Conservation (phyloP, 2,888 invertebrate genomes). For the Amitus sp. region DNA sequence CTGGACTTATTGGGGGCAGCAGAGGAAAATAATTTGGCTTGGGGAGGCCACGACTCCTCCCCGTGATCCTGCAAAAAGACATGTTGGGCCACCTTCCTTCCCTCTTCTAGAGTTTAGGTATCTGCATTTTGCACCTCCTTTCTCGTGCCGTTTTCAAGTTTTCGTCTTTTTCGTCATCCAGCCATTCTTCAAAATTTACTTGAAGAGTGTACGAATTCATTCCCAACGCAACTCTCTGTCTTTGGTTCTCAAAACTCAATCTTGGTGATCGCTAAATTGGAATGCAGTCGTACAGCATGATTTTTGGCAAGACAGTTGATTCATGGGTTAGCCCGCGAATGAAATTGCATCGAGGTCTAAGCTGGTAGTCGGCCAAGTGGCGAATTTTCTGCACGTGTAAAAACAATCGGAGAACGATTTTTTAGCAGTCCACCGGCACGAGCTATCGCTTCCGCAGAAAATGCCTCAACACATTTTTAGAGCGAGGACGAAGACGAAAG, state of each 20-base stretch:
- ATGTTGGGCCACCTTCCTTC: constrained; percentile 57
- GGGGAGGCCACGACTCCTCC: constrained; percentile 81
- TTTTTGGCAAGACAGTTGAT: too few relatives aligned
- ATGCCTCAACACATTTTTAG: background rate
- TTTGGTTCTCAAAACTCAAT: too few relatives aligned
- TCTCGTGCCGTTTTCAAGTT: too few relatives aligned
- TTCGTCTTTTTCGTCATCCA: too few relatives aligned
- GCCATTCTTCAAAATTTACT: background rate
- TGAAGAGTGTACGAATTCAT: background rate
- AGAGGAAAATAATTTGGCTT: constrained; percentile 86
- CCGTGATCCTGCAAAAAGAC: constrained; percentile 85
- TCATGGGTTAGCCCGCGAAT: too few relatives aligned
- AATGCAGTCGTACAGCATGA: too few relatives aligned
- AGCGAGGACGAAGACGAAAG: too few relatives aligned
- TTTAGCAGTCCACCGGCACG: constrained; percentile 16
- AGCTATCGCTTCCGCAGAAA: background rate
- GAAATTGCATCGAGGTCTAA: constrained; percentile 13
- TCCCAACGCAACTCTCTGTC: too few relatives aligned
- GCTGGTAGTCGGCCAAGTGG: constrained; percentile 32
- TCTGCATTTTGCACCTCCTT: too few relatives aligned
- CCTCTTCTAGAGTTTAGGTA: background rate
- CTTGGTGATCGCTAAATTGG: too few relatives aligned
- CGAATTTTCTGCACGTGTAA: constrained; percentile 18
- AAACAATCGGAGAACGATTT: constrained; percentile 13
- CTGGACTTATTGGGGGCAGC: constrained; percentile 82